Evolutionary conservation across 2,113 vertebrate genomes (phyloP).

Genomic region (Tupaia chinensis): DNA sequence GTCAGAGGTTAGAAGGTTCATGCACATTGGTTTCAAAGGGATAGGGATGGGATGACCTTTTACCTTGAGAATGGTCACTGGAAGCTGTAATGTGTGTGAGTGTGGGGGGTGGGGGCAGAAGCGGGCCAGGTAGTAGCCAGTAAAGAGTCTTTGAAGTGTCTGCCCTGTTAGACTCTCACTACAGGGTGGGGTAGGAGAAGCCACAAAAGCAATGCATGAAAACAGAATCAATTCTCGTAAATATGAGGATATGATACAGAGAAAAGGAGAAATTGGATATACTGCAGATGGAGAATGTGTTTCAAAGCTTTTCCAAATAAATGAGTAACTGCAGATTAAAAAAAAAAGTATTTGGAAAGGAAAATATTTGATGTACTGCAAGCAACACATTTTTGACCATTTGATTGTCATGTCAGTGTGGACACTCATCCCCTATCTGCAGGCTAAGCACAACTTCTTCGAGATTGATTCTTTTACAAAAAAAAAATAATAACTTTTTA

Average conservation of each 20-base stretch:
- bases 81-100: slow-evolving; percentile 87
- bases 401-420: background rate
- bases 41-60: slow-evolving; percentile 88
- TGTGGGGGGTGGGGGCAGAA: slow-evolving; percentile 55
- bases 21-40: slow-evolving; percentile 85
- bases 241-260: slow-evolving; percentile 81
- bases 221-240: slow-evolving; percentile 84
- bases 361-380: slow-evolving; percentile 55
- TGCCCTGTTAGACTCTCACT: slow-evolving; percentile 85
- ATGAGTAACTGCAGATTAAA: slow-evolving; percentile 54
- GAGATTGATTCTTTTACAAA: slow-evolving; percentile 58
- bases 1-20: slow-evolving; percentile 89
- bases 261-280: slow-evolving; percentile 82
- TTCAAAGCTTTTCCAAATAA: slow-evolving; percentile 79
- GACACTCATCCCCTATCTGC: slow-evolving; percentile 12
- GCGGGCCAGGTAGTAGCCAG: slow-evolving; percentile 86
- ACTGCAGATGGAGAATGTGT: slow-evolving; percentile 70
- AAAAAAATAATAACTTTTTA: slow-evolving; percentile 56
- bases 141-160: slow-evolving; percentile 85
- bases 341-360: slow-evolving; percentile 39
- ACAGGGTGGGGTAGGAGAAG: slow-evolving; percentile 58
- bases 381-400: background rate
- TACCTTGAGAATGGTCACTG: slow-evolving; percentile 88
- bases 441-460: slow-evolving; percentile 45
- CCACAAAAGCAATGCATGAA: slow-evolving; percentile 74